Evolutionary conservation across 2,797 vertebrate genomes (phyloP).

Genomic region (Cossypha dichroa): DNA sequence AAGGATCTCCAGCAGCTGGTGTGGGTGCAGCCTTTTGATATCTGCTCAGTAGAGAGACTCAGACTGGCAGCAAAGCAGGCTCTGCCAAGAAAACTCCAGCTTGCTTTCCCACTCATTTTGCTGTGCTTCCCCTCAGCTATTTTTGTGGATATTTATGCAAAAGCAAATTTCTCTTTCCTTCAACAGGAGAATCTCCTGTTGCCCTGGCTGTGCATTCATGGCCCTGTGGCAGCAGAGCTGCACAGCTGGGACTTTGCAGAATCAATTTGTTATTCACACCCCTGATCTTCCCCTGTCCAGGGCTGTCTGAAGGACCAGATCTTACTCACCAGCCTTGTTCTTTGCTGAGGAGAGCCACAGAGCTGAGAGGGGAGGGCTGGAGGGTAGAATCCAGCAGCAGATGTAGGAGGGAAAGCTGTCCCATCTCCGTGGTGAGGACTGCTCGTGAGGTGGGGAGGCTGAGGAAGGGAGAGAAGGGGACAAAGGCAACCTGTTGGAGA

Average conservation of each 20-base stretch:
- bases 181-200: not conserved
- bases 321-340: not conserved
- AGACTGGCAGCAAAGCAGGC: not conserved
- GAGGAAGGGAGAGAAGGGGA: not conserved
- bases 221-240: not conserved
- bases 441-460: not conserved
- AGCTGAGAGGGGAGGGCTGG: not conserved
- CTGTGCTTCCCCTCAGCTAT: not conserved
- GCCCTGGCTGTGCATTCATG: not conserved
- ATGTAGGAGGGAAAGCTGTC: not conserved
- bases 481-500: not conserved
- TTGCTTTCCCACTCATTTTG: not conserved
- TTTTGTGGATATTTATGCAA: not conserved
- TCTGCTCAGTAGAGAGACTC: not conserved
- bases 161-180: not conserved
- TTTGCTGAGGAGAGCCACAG: not conserved
- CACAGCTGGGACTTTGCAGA: not conserved
- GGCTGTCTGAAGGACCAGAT: not conserved
- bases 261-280: not conserved
- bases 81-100: not conserved
- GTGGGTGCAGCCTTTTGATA: not conserved
- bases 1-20: not conserved
- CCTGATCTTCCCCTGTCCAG: not conserved
- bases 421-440: rapidly evolving
- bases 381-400: not conserved